A percentile compares a stretch with the other conserved stretches of the same genome.
phyloP scores from a whole-genome alignment of 2,113 vertebrate species.

The Caranx ignobilis region DNA sequence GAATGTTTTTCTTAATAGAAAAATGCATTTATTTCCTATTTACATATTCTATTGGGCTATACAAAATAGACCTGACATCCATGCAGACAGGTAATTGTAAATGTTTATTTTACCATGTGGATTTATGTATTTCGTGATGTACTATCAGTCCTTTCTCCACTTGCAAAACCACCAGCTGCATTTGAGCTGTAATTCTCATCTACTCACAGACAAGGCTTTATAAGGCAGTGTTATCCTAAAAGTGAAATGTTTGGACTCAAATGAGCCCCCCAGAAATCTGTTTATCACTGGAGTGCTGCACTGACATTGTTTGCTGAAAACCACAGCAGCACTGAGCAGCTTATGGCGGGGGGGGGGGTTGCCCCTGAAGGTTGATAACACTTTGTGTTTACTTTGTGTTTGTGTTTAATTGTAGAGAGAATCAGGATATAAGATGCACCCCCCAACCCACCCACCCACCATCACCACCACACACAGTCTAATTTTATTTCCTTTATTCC shows the following conservation, averaged over 20 bases:
- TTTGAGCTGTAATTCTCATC: slow-evolving; percentile 7
- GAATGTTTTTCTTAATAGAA: background rate
- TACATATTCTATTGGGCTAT: no score
- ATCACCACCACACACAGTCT: background rate
- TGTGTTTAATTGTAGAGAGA: slow-evolving; percentile 23
- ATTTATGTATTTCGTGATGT: slow-evolving; percentile 6
- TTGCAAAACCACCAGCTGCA: slow-evolving; percentile 26
- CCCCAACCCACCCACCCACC: background rate
- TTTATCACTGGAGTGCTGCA: slow-evolving; percentile 42
- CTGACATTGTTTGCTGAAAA: slow-evolving; percentile 57
- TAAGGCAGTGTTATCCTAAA: slow-evolving; percentile 61
- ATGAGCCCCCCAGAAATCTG: slow-evolving; percentile 43
- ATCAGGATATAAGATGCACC: slow-evolving; percentile 4
- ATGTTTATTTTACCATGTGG: slow-evolving; percentile 21
- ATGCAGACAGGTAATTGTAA: background rate
- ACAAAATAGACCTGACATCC: background rate
- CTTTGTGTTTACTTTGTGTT: slow-evolving; percentile 19
- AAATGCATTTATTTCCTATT: no score
- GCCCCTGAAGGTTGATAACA: slow-evolving; percentile 22
- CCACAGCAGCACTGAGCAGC: slow-evolving; percentile 33
- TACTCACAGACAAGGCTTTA: slow-evolving; percentile 35
- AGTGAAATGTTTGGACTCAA: slow-evolving; percentile 57
- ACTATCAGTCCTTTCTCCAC: background rate
- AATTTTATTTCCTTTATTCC: slow-evolving; percentile 35
- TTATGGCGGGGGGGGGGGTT: slow-evolving; percentile 24